Conservation (phyloP, 2,113 vertebrate species). For the Raphicerus campestris region DNA sequence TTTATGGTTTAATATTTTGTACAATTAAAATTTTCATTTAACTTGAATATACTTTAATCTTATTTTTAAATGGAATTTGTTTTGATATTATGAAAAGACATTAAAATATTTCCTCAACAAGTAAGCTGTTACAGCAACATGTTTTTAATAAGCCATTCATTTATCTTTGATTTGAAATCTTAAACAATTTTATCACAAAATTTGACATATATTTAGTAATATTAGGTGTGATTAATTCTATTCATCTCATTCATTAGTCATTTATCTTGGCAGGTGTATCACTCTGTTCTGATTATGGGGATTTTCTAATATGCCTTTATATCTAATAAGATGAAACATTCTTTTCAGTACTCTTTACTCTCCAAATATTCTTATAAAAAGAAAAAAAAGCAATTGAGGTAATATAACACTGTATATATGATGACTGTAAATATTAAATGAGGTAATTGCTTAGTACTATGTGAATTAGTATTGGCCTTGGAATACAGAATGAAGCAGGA, state of each 20-base stretch:
- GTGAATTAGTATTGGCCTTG: background rate
- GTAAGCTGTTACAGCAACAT: background rate
- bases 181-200: background rate
- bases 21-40: background rate
- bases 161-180: background rate
- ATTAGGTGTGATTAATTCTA: background rate
- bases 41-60: background rate
- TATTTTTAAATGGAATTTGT: background rate
- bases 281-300: background rate
- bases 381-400: background rate
- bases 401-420: background rate
- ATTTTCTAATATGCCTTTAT: background rate
- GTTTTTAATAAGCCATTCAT: background rate
- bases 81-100: background rate
- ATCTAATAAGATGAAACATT: background rate
- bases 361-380: background rate
- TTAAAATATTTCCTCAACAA: background rate
- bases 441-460: background rate
- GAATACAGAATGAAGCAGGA: too few relatives aligned
- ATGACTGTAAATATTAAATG: background rate
- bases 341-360: background rate
- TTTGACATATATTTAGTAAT: background rate
- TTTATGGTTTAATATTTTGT: background rate
- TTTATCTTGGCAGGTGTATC: background rate
- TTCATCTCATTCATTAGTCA: background rate